Evolutionary conservation across 2,113 vertebrate genomes (phyloP).

Genomic region (Carlito syrichta): DNA sequence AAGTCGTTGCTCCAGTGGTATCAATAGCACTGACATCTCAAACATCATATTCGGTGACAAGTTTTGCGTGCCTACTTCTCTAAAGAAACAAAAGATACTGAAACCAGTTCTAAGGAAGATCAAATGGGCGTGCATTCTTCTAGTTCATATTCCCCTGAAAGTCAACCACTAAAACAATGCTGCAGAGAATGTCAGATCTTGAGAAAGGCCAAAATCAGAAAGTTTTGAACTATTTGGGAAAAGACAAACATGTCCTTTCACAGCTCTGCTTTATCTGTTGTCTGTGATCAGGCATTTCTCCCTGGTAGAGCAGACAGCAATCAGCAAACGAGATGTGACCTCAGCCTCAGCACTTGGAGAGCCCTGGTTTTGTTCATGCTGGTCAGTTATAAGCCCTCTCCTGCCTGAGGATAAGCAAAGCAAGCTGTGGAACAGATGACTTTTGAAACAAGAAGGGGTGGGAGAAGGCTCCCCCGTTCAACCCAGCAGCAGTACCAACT

Average conservation of each 20-base stretch:
- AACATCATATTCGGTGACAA: background rate
- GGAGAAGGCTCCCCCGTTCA: background rate
- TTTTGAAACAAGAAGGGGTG: background rate
- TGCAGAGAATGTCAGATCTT: background rate
- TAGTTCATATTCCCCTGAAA: background rate
- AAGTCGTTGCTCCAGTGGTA: rapidly evolving
- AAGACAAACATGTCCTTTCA: background rate
- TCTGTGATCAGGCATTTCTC: background rate
- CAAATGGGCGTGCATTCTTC: background rate
- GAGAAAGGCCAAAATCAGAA: background rate
- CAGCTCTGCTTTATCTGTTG: background rate
- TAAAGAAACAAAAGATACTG: background rate
- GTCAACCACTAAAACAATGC: background rate
- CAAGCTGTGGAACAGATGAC: background rate
- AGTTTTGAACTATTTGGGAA: background rate
- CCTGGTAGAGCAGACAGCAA: background rate
- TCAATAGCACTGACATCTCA: background rate
- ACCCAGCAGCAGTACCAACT: background rate
- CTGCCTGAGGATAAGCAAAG: background rate
- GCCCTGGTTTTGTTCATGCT: rapidly evolving
- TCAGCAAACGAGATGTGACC: background rate
- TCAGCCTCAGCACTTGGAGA: background rate
- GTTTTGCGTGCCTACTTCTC: background rate
- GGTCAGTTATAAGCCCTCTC: background rate
- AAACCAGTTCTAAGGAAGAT: background rate